Percentiles rank a stretch among this genome's conserved stretches.
Evolutionary conservation across 2,113 vertebrate genomes (phyloP).

Genomic region (Symphodus melops): DNA sequence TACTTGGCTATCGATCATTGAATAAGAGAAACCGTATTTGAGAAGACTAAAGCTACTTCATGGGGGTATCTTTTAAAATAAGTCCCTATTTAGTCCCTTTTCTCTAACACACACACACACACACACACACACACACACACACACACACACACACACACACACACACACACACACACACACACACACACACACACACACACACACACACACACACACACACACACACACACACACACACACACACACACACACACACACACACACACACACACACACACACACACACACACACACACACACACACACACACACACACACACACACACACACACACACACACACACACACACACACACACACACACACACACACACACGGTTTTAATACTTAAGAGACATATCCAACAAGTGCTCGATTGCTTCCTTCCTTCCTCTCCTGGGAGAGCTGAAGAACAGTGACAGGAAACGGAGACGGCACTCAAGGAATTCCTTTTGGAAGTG

Average conservation of each 20-base stretch:
- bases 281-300: neutral
- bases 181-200: neutral
- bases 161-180: neutral
- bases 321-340: neutral
- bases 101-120: neutral
- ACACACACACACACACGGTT: neutral
- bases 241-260: neutral
- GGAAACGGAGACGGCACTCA: conserved; percentile 52
- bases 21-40: no score
- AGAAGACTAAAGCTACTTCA: neutral
- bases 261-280: neutral
- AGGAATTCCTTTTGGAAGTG: conserved; percentile 58
- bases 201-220: neutral
- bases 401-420: conserved; percentile 62
- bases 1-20: no score
- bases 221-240: neutral
- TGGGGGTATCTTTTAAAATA: no score
- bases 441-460: conserved; percentile 37
- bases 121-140: neutral
- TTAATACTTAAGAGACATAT: conserved; percentile 37
- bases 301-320: neutral
- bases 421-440: conserved; percentile 73
- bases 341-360: neutral
- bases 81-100: neutral
- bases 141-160: neutral